These are phyloP conservation scores for Excalfactoria chinensis DNA, from an alignment of 2,113 vertebrate genomes.

Conservation along the genomic window DNA sequence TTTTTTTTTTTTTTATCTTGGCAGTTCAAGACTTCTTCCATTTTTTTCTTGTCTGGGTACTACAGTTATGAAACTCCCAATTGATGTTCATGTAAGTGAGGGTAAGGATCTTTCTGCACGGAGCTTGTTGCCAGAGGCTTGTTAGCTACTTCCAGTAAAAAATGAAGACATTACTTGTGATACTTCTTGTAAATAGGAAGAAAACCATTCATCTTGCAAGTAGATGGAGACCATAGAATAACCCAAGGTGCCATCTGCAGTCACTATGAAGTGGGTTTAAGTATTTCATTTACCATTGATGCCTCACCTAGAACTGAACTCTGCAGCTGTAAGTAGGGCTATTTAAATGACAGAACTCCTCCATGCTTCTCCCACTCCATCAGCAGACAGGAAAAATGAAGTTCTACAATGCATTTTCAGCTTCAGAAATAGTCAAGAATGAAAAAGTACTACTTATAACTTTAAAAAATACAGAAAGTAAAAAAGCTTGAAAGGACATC, in stretches of 20 bases:
- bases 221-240: not conserved
- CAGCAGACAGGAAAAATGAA: not conserved
- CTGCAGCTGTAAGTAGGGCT: not conserved
- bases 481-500: not conserved
- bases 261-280: not conserved
- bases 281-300: not conserved
- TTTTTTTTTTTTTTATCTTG: not conserved
- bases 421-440: not conserved
- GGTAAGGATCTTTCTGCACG: not conserved
- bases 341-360: not conserved
- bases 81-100: not conserved
- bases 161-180: not conserved
- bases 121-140: not conserved
- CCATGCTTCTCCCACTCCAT: not conserved
- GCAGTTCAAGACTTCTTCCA: not conserved
- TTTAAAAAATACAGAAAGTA: not conserved
- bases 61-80: not conserved
- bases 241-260: not conserved
- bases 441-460: not conserved
- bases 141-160: not conserved
- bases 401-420: not conserved
- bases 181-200: not conserved
- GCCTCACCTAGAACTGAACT: not conserved
- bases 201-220: not conserved
- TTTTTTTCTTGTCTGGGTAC: not conserved